Percentiles rank a stretch among this genome's conserved stretches.
Conservation (phyloP, 2,797 vertebrate genomes). For the Spinus olivaceus region DNA sequence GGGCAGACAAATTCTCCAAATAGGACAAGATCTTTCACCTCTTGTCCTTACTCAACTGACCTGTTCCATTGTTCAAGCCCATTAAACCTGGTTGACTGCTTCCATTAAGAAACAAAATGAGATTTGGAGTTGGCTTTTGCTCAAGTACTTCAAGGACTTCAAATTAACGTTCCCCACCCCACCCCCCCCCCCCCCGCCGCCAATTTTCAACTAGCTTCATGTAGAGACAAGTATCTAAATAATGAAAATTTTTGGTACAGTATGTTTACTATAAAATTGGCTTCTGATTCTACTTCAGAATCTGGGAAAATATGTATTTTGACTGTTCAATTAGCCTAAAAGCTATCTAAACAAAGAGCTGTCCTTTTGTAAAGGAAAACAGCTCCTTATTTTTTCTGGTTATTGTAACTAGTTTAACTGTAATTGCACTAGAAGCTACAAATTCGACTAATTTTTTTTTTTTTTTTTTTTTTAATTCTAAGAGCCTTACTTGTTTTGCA, state of each 20-base stretch:
- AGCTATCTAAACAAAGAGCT: neutral
- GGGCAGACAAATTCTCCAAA: neutral
- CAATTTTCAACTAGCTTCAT: neutral
- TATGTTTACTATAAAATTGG: neutral
- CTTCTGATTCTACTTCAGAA: neutral
- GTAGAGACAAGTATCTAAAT: neutral
- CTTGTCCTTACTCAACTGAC: neutral
- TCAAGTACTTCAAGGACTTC: neutral
- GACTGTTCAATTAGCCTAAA: neutral
- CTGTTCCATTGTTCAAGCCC: neutral
- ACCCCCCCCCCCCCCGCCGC: fast-evolving
- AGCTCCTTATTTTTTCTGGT: neutral
- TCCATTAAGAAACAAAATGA: neutral
- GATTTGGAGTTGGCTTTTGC: neutral
- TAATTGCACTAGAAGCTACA: neutral
- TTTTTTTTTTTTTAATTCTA: neutral
- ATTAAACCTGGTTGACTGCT: neutral
- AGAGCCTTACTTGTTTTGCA: neutral
- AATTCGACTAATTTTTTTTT: neutral
- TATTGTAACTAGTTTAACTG: neutral
- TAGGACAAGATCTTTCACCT: neutral
- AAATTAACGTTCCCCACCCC: neutral
- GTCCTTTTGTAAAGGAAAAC: neutral
- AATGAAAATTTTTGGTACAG: neutral
- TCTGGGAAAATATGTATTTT: neutral